A percentile compares a stretch with the other conserved stretches of the same genome.
Evolutionary conservation across 2,113 vertebrate species (phyloP).

Genomic region (Eolophus roseicapilla): DNA sequence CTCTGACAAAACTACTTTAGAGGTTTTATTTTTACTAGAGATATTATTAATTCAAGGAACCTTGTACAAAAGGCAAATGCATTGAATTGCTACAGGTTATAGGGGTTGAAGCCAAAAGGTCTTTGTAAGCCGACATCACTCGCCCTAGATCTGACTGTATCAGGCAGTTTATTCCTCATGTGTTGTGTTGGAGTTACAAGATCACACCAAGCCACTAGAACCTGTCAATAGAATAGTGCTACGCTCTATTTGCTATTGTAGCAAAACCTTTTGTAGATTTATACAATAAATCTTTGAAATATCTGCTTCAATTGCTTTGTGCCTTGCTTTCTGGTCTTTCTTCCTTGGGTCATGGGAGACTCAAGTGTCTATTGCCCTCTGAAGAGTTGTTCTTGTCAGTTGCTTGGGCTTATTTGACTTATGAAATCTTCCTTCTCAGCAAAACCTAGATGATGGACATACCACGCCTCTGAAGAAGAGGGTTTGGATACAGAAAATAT

Average conservation of each 20-base stretch:
- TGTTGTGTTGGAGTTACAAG: slow-evolving; percentile 53
- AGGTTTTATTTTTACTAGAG: slow-evolving; percentile 62
- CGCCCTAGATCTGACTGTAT: background rate
- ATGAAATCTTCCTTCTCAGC: background rate
- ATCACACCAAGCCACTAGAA: slow-evolving; percentile 39
- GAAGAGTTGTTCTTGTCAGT: background rate
- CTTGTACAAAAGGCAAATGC: slow-evolving; percentile 2
- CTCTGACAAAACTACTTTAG: background rate
- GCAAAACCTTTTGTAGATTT: slow-evolving; percentile 69
- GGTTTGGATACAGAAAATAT: background rate
- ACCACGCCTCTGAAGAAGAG: background rate
- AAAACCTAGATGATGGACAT: background rate
- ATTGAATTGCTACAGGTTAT: background rate
- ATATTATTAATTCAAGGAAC: background rate
- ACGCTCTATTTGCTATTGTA: slow-evolving; percentile 48
- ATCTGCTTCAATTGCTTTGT: background rate
- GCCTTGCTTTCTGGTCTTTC: background rate
- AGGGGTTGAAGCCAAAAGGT: slow-evolving; percentile 49
- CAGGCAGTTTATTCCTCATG: slow-evolving; percentile 39
- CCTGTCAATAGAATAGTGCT: slow-evolving; percentile 11
- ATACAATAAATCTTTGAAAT: slow-evolving; percentile 68
- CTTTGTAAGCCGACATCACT: slow-evolving; percentile 26
- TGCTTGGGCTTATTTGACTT: background rate
- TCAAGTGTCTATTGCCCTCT: background rate
- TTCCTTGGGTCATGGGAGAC: background rate